Conservation (phyloP, 2,113 vertebrate species). For the Clarias magur region DNA sequence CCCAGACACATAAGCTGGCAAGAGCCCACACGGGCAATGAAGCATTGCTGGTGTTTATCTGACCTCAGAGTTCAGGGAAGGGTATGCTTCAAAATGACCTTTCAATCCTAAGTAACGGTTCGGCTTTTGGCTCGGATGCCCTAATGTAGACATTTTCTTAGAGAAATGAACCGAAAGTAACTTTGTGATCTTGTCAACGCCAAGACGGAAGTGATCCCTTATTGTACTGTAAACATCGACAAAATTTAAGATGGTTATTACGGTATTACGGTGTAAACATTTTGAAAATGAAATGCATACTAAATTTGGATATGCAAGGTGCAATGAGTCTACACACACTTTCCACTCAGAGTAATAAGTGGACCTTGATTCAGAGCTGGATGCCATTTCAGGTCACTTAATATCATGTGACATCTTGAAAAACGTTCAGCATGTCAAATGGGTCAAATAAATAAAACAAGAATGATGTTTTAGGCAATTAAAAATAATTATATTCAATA, state of each 20-base stretch:
- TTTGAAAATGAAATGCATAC: not conserved
- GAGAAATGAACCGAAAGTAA: not conserved
- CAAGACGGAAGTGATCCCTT: not conserved
- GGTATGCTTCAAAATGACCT: conserved; percentile 44
- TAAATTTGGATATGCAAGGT: not conserved
- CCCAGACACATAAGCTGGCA: conserved; percentile 72
- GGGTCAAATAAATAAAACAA: not conserved
- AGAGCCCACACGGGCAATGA: conserved; percentile 60
- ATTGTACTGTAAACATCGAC: not conserved
- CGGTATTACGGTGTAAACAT: not conserved
- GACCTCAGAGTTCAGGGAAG: conserved; percentile 57
- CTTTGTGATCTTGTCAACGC: not conserved
- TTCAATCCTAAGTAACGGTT: not conserved
- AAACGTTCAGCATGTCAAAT: not conserved
- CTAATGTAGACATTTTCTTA: not conserved
- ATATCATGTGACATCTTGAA: conserved; percentile 59
- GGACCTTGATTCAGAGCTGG: conserved; percentile 67
- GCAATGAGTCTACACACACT: not conserved
- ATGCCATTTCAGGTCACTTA: conserved; percentile 65
- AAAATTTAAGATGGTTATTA: not conserved
- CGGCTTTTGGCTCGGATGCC: not conserved
- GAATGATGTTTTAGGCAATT: not conserved
- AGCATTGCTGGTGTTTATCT: conserved; percentile 59
- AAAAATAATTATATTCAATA: not conserved
- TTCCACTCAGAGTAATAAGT: conserved; percentile 15